phyloP scores from a whole-genome alignment of 2,113 vertebrate genomes.

The Cyphomyrus discorhynchus region DNA sequence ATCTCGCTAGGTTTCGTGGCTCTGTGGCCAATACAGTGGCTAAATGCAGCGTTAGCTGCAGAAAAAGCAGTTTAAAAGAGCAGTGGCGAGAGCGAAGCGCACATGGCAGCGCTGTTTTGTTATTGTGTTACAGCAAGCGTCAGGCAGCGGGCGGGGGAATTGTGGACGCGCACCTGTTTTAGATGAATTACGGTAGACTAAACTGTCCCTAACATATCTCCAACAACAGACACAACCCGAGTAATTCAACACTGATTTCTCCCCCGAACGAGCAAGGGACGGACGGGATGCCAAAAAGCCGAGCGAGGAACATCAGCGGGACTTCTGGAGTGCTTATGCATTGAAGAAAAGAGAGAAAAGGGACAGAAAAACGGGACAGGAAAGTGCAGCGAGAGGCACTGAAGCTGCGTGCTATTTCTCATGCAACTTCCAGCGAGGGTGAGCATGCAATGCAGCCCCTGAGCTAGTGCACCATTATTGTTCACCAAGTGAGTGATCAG shows the following conservation, averaged over 20 bases:
- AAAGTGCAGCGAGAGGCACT: slow-evolving; percentile 40
- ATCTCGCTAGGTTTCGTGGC: slow-evolving; percentile 59
- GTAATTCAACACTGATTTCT: slow-evolving; percentile 68
- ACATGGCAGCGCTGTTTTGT: slow-evolving; percentile 39
- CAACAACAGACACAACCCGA: slow-evolving; percentile 44
- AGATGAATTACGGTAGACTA: slow-evolving; percentile 74
- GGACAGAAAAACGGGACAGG: slow-evolving; percentile 21
- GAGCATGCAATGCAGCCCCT: slow-evolving; percentile 55
- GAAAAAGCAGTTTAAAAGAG: background rate
- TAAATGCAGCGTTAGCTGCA: slow-evolving; percentile 52
- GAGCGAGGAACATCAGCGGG: slow-evolving; percentile 35
- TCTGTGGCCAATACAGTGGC: slow-evolving; percentile 52
- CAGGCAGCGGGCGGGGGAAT: slow-evolving; percentile 42
- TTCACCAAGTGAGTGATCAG: slow-evolving; percentile 63
- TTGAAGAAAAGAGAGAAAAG: slow-evolving; percentile 41
- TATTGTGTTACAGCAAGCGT: slow-evolving; percentile 44
- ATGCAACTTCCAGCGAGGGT: slow-evolving; percentile 52
- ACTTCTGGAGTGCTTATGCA: slow-evolving; percentile 48
- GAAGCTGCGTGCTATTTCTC: slow-evolving; percentile 51
- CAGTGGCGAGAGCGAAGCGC: background rate
- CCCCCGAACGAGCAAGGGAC: slow-evolving; percentile 54
- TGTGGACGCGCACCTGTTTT: slow-evolving; percentile 70
- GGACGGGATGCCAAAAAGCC: slow-evolving; percentile 65
- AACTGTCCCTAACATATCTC: slow-evolving; percentile 56
- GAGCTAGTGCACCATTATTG: slow-evolving; percentile 63